phyloP scores from a whole-genome alignment of 1,140 invertebrate genomes.

The Odontomachus brunneus region DNA sequence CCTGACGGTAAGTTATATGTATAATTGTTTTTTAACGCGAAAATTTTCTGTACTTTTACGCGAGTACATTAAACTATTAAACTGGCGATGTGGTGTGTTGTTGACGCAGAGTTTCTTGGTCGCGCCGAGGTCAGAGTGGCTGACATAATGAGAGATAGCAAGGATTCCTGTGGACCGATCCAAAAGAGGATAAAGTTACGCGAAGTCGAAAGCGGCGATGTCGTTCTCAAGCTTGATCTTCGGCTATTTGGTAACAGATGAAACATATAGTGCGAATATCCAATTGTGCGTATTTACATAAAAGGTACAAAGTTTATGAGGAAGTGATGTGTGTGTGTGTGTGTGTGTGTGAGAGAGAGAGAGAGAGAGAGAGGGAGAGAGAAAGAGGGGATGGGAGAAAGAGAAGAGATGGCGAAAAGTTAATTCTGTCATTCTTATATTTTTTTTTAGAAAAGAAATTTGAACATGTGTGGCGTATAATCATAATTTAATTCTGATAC shows the following conservation, averaged over 20 bases:
- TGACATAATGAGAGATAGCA: slow-evolving; percentile 88
- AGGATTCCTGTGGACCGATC: slow-evolving; percentile 89
- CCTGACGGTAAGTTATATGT: slow-evolving; percentile 89
- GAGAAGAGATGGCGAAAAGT: background rate
- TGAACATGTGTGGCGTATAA: no score
- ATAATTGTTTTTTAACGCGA: background rate
- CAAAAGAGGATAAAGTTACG: slow-evolving; percentile 89
- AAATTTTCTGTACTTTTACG: slow-evolving; percentile 5
- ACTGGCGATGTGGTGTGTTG: slow-evolving; percentile 1
- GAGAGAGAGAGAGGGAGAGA: no score
- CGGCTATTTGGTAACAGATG: slow-evolving; percentile 87
- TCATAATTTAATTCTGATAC: no score
- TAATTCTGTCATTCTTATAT: no score
- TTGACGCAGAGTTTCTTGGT: slow-evolving; percentile 90
- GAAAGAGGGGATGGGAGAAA: no score
- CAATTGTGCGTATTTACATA: slow-evolving; percentile 19
- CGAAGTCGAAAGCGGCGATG: slow-evolving; percentile 90
- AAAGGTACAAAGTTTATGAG: slow-evolving; percentile 24
- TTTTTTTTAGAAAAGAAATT: no score
- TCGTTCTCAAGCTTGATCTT: slow-evolving; percentile 91
- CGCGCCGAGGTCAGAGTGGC: slow-evolving; percentile 90
- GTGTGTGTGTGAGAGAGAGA: no score
- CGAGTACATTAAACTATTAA: background rate
- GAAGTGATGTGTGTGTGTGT: no score
- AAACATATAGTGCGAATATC: slow-evolving; percentile 1